Evolutionary conservation across 2,113 vertebrate genomes (phyloP).

Genomic region (Hydrolagus affinis): DNA sequence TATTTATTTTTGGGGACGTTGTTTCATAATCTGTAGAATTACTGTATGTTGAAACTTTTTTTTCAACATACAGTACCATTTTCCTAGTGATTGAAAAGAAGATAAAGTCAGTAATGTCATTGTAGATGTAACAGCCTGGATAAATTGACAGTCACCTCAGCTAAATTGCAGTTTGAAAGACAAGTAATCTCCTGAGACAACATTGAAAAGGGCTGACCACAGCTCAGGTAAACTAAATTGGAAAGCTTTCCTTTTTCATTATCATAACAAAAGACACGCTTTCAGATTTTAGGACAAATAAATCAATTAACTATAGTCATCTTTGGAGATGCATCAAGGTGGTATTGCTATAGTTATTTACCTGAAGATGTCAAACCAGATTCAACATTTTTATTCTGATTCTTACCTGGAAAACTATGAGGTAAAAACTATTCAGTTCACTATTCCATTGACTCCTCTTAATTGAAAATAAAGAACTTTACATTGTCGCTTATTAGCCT

Average conservation of each 20-base stretch:
- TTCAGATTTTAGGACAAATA: constrained; percentile 17
- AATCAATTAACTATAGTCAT: constrained; percentile 31
- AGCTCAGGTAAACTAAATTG: constrained; percentile 95
- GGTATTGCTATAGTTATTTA: background rate
- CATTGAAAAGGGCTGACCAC: constrained; percentile 91
- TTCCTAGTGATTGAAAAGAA: constrained; percentile 46
- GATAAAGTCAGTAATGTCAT: constrained; percentile 63
- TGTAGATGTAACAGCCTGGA: constrained; percentile 66
- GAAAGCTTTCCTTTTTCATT: constrained; percentile 91
- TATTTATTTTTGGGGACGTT: background rate
- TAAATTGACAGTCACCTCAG: constrained; percentile 73
- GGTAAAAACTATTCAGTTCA: background rate
- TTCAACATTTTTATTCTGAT: background rate
- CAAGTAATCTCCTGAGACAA: constrained; percentile 73
- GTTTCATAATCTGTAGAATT: background rate
- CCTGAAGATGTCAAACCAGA: background rate
- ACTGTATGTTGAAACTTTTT: background rate
- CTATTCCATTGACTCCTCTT: background rate
- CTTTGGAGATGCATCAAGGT: constrained; percentile 24
- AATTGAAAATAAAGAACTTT: no score
- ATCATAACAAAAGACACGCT: constrained; percentile 84
- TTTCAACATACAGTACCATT: background rate
- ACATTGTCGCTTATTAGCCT: background rate
- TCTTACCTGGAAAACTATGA: background rate
- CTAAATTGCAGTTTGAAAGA: constrained; percentile 89